phyloP scores from a whole-genome alignment of 2,797 vertebrate species.

The Schizothorax lantsangensis region DNA sequence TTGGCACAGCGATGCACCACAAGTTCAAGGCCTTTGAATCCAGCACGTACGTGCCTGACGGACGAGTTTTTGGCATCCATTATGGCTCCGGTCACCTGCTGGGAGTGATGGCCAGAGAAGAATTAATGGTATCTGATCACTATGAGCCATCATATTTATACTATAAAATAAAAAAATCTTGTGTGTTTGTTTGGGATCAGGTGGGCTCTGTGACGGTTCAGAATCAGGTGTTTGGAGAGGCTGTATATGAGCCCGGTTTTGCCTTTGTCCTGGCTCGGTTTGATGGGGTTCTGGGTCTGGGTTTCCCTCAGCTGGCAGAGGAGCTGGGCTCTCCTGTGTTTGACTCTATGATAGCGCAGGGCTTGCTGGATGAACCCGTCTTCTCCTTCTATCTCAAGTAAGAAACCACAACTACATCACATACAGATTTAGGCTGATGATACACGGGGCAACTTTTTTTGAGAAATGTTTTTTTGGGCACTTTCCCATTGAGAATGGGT shows the following conservation, averaged over 20 bases:
- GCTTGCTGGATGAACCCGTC: conserved; percentile 76
- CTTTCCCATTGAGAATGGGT: no score
- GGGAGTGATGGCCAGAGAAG: conserved; percentile 73
- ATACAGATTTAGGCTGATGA: not conserved
- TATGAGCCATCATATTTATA: not conserved
- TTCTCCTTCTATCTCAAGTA: conserved; percentile 88
- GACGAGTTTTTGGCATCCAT: conserved; percentile 72
- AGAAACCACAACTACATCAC: conserved; percentile 66
- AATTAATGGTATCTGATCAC: conserved; percentile 62
- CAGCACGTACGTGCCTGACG: conserved; percentile 62
- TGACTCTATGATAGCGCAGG: conserved; percentile 84
- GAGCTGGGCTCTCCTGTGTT: conserved; percentile 83
- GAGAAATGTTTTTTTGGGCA: no score
- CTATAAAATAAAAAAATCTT: not conserved
- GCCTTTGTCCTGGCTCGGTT: conserved; percentile 82
- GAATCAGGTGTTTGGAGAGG: conserved; percentile 87
- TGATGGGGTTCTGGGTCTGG: conserved; percentile 85
- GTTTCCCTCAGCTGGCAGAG: conserved; percentile 80
- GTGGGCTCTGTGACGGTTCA: conserved; percentile 75
- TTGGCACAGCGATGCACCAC: conserved; percentile 66
- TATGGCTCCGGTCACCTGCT: conserved; percentile 73
- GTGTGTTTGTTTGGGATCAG: conserved; percentile 62
- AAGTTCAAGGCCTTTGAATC: conserved; percentile 76
- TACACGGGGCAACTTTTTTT: no score
- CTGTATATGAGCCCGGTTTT: conserved; percentile 84